These are phyloP conservation scores for Arenicola marina DNA, from an alignment of 2,888 invertebrate species.

Conservation along the genomic window DNA sequence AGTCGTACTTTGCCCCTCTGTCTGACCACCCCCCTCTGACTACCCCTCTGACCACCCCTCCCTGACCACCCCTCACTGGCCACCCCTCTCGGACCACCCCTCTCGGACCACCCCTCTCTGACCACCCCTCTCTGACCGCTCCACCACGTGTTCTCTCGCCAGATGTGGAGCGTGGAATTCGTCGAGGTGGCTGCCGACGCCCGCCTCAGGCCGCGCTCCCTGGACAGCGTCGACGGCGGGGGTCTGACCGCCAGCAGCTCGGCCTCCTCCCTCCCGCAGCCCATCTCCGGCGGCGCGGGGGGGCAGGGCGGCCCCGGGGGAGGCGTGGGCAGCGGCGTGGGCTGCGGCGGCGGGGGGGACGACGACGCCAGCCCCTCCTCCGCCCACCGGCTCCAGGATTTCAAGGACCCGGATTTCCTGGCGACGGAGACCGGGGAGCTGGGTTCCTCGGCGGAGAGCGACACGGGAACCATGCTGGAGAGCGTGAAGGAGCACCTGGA, in stretches of 20 bases:
- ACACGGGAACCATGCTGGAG: slow-evolving; percentile 27
- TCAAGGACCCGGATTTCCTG: slow-evolving; percentile 52
- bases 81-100: too few relatives aligned
- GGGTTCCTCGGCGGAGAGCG: slow-evolving; percentile 55
- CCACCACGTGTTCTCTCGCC: slow-evolving; percentile 18
- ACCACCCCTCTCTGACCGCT: neutral
- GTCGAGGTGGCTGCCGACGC: slow-evolving; percentile 77
- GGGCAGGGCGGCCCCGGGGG: neutral
- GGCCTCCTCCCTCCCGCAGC: slow-evolving; percentile 5
- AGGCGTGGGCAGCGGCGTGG: slow-evolving; percentile 8
- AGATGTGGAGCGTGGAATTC: slow-evolving; percentile 98
- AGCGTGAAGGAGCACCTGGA: neutral
- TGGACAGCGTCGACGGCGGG: neutral
- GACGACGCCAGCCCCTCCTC: neutral
- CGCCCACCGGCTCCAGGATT: slow-evolving; percentile 16
- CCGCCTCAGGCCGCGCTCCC: slow-evolving; percentile 29
- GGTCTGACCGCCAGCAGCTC: neutral
- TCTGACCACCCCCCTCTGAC: too few relatives aligned
- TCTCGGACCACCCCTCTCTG: too few relatives aligned
- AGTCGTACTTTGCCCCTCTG: too few relatives aligned
- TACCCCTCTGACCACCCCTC: too few relatives aligned
- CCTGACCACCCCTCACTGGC: too few relatives aligned
- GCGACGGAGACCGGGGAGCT: slow-evolving; percentile 39
- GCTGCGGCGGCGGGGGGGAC: neutral
- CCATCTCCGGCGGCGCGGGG: slow-evolving; percentile 13